Percentiles rank a stretch among this genome's conserved stretches.
Conservation (phyloP, 2,888 invertebrate species). For the Deilephila porcellus region DNA sequence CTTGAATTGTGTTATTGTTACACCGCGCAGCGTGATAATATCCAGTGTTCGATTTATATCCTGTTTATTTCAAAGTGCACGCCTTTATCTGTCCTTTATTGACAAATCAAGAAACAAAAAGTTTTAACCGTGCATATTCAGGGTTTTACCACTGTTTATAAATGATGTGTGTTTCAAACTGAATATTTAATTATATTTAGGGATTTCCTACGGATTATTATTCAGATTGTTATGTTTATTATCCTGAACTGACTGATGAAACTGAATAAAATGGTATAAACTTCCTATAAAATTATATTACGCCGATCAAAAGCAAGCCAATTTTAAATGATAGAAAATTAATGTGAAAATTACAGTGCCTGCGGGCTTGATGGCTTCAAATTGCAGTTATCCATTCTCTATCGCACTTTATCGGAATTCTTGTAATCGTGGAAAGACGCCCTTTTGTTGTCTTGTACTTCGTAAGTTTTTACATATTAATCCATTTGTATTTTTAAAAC, state of each 20-base stretch:
- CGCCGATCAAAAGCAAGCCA: constrained; percentile 4
- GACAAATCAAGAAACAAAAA: not conserved
- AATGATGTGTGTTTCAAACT: not conserved
- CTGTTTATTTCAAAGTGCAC: constrained; percentile 2
- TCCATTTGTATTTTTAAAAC: not conserved
- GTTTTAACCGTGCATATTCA: not conserved
- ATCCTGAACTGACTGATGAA: not conserved
- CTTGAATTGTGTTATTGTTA: constrained; percentile 23
- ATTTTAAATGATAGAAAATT: constrained; percentile 29
- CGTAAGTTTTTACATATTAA: not conserved
- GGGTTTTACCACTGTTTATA: not conserved
- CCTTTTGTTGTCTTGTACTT: constrained; percentile 13
- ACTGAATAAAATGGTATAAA: not conserved
- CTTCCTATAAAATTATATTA: not conserved
- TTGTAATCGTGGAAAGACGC: not conserved
- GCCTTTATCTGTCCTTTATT: not conserved
- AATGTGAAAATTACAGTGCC: constrained; percentile 30
- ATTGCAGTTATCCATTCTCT: constrained; percentile 26
- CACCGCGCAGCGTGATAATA: not conserved
- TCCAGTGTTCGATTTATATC: constrained; percentile 4
- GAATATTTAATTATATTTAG: no score
- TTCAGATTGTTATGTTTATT: not conserved
- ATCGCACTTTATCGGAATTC: constrained; percentile 20
- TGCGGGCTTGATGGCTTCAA: constrained; percentile 28
- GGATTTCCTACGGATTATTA: no score